Evolutionary conservation across 2,113 vertebrate species (phyloP).

Genomic region (Strix uralensis): DNA sequence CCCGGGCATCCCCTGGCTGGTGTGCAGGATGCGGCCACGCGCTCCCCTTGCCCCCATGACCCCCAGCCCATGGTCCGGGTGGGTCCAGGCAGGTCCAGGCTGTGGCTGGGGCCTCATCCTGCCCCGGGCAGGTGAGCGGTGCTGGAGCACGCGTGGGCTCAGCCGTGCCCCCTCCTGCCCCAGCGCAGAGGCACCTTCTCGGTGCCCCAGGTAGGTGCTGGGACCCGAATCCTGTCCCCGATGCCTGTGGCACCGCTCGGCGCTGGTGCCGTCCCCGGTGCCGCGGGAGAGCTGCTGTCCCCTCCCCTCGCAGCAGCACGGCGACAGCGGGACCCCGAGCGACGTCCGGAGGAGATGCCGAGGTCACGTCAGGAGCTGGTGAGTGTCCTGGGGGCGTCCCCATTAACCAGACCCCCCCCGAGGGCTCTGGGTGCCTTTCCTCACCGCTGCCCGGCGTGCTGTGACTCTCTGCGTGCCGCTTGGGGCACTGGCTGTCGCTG

Average conservation of each 20-base stretch:
- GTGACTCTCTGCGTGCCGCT: accelerated
- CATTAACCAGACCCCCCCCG: background rate
- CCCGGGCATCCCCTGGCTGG: background rate
- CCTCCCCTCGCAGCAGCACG: background rate
- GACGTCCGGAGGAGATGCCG: background rate
- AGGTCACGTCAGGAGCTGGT: background rate
- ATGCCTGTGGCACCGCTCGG: background rate
- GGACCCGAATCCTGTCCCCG: background rate
- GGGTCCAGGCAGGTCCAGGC: background rate
- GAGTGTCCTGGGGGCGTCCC: background rate
- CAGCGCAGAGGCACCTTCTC: accelerated
- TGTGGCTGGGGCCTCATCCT: background rate
- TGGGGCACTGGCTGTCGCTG: accelerated
- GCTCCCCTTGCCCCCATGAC: background rate
- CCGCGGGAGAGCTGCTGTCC: background rate
- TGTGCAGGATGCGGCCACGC: accelerated
- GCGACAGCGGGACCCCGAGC: background rate
- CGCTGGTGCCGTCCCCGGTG: background rate
- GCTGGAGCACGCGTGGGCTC: background rate
- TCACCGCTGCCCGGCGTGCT: background rate
- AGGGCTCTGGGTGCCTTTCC: background rate
- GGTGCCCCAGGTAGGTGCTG: background rate
- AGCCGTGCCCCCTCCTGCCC: background rate
- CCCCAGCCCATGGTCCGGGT: background rate
- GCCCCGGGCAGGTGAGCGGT: accelerated